Conservation (phyloP, 2,797 vertebrate genomes). For the Labeo calbasu region DNA sequence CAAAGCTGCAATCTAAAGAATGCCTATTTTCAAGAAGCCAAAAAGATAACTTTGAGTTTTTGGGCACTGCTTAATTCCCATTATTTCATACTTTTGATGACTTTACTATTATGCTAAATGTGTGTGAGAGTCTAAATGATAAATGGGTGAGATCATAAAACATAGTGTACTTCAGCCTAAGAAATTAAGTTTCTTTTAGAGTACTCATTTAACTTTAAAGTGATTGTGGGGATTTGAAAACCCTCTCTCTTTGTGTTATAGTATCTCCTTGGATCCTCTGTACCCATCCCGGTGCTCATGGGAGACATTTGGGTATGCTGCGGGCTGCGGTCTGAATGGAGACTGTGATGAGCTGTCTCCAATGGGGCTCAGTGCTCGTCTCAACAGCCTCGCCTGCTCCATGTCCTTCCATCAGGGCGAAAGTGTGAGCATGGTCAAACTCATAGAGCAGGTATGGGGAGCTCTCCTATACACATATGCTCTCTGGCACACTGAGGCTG, state of each 20-base stretch:
- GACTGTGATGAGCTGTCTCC: conserved; percentile 86
- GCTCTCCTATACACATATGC: not conserved
- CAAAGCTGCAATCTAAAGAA: conserved; percentile 6
- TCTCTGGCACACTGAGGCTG: not conserved
- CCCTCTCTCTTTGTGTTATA: conserved; percentile 63
- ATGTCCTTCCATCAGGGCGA: conserved; percentile 94
- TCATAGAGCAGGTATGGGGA: conserved; percentile 88
- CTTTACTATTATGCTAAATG: not conserved
- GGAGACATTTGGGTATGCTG: conserved; percentile 95
- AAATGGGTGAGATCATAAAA: not conserved
- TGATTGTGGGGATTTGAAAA: not conserved
- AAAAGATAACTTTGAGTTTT: not conserved
- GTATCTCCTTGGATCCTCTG: conserved; percentile 94
- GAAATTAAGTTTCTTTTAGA: not conserved
- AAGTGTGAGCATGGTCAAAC: conserved; percentile 94
- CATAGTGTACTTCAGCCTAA: not conserved
- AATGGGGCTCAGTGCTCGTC: conserved; percentile 87
- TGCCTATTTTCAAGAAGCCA: not conserved
- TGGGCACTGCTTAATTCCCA: not conserved
- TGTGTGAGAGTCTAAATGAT: not conserved
- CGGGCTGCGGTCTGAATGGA: conserved; percentile 81
- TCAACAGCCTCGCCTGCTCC: conserved; percentile 94
- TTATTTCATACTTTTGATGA: not conserved
- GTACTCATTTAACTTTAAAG: not conserved
- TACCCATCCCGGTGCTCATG: conserved; percentile 98